Conservation (phyloP, 2,888 invertebrate genomes). For the Seladonia tumulorum region DNA sequence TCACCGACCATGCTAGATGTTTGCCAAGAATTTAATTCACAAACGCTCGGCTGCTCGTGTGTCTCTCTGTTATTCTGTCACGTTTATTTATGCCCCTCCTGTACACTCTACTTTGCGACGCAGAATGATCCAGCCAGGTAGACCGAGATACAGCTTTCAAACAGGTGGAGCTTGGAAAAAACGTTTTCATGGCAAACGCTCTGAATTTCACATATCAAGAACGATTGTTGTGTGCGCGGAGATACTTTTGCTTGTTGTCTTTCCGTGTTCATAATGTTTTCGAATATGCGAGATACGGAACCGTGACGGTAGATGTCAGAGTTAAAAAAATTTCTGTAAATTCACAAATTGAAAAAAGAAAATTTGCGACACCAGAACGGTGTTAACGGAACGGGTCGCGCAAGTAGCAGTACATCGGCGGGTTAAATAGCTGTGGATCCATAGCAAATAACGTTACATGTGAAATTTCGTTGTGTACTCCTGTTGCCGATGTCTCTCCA, state of each 20-base stretch:
- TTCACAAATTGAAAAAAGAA: too few relatives aligned
- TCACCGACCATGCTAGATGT: conserved; percentile 47
- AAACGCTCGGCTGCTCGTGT: conserved; percentile 13
- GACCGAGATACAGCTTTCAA: not conserved
- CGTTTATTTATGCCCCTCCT: not conserved
- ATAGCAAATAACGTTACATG: conserved; percentile 18
- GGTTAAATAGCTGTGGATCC: conserved; percentile 24
- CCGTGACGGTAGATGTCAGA: too few relatives aligned
- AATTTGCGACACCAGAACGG: too few relatives aligned
- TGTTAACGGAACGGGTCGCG: not conserved
- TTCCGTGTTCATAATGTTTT: too few relatives aligned
- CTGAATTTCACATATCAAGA: not conserved
- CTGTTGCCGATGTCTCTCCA: conserved; percentile 2
- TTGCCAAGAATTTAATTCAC: conserved; percentile 48
- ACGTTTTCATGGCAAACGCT: not conserved
- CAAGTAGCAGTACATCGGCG: not conserved
- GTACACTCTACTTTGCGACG: not conserved
- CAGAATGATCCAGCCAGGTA: not conserved
- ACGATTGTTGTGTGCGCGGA: not conserved
- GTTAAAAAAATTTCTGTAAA: too few relatives aligned
- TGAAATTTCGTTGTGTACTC: conserved; percentile 43
- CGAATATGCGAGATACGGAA: too few relatives aligned
- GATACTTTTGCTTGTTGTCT: not conserved
- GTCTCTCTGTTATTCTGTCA: not conserved
- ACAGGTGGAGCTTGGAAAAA: not conserved